These are phyloP conservation scores for Tenthredo amoena DNA, from an alignment of 2,888 invertebrate species.

Conservation along the genomic window DNA sequence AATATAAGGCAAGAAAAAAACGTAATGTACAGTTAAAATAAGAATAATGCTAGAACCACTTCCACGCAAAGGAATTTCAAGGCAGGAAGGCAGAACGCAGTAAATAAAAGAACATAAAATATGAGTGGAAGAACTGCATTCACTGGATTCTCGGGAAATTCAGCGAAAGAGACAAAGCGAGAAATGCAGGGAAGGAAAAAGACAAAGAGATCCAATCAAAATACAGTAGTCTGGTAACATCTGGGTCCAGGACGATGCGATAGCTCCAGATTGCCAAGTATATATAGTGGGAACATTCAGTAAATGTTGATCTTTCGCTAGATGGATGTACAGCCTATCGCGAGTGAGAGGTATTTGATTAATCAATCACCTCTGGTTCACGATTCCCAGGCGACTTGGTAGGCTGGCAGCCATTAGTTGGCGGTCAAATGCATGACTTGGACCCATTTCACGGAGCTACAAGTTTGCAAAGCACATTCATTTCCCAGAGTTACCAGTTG, in stretches of 20 bases:
- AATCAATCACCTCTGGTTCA: slow-evolving; percentile 42
- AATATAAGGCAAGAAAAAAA: slow-evolving; percentile 45
- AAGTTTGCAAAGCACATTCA: slow-evolving; percentile 32
- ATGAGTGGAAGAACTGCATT: neutral
- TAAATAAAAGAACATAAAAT: neutral
- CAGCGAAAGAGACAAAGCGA: neutral
- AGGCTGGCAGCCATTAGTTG: slow-evolving; percentile 27
- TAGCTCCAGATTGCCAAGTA: neutral
- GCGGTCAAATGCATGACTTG: slow-evolving; percentile 45
- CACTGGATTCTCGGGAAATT: neutral
- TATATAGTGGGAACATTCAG: slow-evolving; percentile 6
- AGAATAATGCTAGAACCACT: neutral
- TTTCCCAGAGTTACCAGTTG: slow-evolving; percentile 41
- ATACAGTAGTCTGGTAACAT: neutral
- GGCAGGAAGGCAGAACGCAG: neutral
- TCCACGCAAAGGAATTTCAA: neutral
- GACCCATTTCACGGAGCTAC: slow-evolving; percentile 43
- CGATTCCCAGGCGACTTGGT: slow-evolving; percentile 31
- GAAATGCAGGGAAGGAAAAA: neutral
- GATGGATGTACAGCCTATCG: neutral
- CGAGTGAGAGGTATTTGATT: slow-evolving; percentile 29
- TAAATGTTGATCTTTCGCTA: slow-evolving; percentile 44
- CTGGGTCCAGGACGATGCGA: neutral
- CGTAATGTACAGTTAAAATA: slow-evolving; percentile 54
- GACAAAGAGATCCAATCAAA: neutral